Conservation (phyloP, 92 coral and sea anemone species). For the Muricea muricata region DNA sequence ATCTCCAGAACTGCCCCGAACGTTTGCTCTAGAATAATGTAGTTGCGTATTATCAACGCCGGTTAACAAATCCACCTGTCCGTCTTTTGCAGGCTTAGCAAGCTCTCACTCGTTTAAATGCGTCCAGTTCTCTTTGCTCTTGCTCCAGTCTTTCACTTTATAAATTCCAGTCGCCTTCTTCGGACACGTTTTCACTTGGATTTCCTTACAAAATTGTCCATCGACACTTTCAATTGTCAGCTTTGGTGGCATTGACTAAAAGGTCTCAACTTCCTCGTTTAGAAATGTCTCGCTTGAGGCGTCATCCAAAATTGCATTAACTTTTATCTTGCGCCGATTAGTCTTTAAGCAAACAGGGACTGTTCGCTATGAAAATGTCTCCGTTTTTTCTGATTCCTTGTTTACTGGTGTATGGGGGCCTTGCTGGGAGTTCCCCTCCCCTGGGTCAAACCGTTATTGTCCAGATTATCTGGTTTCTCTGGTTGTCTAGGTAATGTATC, state of each 20-base stretch:
- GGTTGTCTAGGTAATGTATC: slow-evolving; percentile 6
- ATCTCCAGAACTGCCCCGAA: slow-evolving; percentile 51
- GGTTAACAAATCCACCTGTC: slow-evolving; percentile 61
- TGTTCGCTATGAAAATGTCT: slow-evolving; percentile 57
- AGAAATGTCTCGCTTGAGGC: slow-evolving; percentile 65
- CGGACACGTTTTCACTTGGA: slow-evolving; percentile 68
- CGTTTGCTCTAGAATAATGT: slow-evolving; percentile 63
- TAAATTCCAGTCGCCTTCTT: slow-evolving; percentile 62
- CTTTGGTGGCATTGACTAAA: too few relatives aligned
- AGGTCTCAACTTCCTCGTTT: slow-evolving; percentile 63
- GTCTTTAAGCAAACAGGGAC: slow-evolving; percentile 60
- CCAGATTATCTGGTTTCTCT: not conserved
- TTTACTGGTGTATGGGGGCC: slow-evolving; percentile 14
- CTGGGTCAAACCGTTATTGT: slow-evolving; percentile 19
- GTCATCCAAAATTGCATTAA: slow-evolving; percentile 64
- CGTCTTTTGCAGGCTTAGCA: slow-evolving; percentile 68
- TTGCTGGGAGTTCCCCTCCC: slow-evolving; percentile 67
- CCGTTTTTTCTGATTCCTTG: slow-evolving; percentile 18
- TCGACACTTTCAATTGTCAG: slow-evolving; percentile 62
- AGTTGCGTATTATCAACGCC: slow-evolving; percentile 67
- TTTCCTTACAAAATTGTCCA: slow-evolving; percentile 59
- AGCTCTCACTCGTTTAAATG: slow-evolving; percentile 65
- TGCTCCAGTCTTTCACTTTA: slow-evolving; percentile 66
- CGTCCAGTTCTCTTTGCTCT: slow-evolving; percentile 56
- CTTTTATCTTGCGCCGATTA: slow-evolving; percentile 45